Evolutionary conservation across 2,888 invertebrate genomes (phyloP), one percentile per base, ranked within the genome.

Genomic region (Cactoblastis cactorum): DNA sequence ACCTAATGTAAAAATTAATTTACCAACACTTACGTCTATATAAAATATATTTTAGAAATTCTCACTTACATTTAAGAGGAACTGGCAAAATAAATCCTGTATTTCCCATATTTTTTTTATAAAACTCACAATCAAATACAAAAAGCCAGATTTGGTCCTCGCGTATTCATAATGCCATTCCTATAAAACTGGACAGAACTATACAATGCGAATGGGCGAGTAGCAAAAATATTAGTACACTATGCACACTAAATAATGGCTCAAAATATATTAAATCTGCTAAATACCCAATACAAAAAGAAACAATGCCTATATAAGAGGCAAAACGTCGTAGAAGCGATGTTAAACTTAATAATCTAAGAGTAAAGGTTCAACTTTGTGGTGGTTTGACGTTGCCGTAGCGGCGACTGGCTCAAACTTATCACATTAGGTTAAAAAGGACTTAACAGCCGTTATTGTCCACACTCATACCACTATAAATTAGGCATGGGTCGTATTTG

Each of bases 71-170:
- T 79, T 82, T 83, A 87, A 83, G 83, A 89, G 89, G 89, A 89
- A 89, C 89, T 88, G 89, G 89, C 87, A 84, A 88, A 87, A 88
- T 77, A 86, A 88, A 88, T 87, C 83, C 83, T 85, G 85, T 83
- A 83, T 81, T 71, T 65, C 67, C 71, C 77, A 69, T 61, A 65
- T 69, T 65, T 69, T n/a, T n/a, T n/a, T n/a, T n/a, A n/a, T n/a
- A n/a, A 62, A 72, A 75, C 65, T 63, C 72, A 73, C 71, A 71
- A 74, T 75, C 60, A 68, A 73, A 78, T 73, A 73, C 69, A 77
- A 75, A 75, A 37, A 79, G 79, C 77, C 79, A 73, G 70, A 71
- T 71, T 84, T 86, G 87, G 87, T 87, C 85, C 83, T 79, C 78
- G 65, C 74, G 67, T 83, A 82, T 82, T 80, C 83, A 85, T 80